phyloP scores from a whole-genome alignment of 2,113 vertebrate species.

The Amia ocellicauda region DNA sequence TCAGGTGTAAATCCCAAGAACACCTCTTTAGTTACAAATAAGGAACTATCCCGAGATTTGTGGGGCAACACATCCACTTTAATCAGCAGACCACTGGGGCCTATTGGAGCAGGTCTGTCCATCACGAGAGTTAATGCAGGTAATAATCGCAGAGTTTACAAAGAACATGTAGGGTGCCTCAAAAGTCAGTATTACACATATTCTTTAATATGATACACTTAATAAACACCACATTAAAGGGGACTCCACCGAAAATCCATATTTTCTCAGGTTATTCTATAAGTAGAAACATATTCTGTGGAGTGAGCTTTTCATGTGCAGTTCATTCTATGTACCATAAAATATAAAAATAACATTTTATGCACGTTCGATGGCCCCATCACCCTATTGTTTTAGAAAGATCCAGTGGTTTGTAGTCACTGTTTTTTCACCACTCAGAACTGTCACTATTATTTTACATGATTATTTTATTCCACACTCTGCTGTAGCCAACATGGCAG shows the following conservation, averaged over 20 bases:
- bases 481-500: no score
- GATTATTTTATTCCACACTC: no score
- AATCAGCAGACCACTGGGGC: constrained; percentile 53
- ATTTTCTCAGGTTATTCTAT: no score
- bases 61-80: constrained; percentile 72
- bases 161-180: background rate
- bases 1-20: constrained; percentile 86
- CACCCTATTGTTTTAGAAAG: no score
- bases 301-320: no score
- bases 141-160: constrained; percentile 32
- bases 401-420: no score
- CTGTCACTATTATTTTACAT: no score
- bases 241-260: no score
- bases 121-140: constrained; percentile 70
- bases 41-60: constrained; percentile 62
- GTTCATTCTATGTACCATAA: no score
- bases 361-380: no score
- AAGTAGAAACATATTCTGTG: background rate
- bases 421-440: no score
- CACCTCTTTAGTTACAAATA: constrained; percentile 63
- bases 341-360: background rate
- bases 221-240: background rate
- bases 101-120: constrained; percentile 64
- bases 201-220: background rate
- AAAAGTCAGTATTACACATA: background rate